Conservation (phyloP, 2,888 invertebrate genomes). For the Ectemnius lituratus region DNA sequence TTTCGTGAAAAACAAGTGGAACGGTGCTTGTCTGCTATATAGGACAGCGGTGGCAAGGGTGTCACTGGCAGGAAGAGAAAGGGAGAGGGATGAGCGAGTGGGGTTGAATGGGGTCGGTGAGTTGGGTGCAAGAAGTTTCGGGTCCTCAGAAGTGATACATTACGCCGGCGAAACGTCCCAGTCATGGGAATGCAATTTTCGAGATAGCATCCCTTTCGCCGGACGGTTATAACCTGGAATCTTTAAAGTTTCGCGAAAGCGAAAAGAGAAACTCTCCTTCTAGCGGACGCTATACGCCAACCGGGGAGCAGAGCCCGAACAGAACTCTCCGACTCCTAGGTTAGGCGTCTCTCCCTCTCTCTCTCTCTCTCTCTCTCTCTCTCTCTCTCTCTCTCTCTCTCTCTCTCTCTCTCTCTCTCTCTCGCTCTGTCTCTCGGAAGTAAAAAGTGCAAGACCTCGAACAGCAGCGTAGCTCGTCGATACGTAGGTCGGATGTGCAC, state of each 20-base stretch:
- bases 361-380: conserved; percentile 5
- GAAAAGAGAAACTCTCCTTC: conserved; percentile 12
- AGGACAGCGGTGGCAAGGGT: neutral
- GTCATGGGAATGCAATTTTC: conserved; percentile 39
- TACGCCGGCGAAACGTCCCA: conserved; percentile 17
- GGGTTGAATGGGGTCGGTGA: neutral
- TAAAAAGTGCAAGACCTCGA: neutral
- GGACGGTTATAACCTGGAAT: conserved; percentile 30
- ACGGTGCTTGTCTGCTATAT: neutral
- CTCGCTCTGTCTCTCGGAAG: conserved; percentile 6
- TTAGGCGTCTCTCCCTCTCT: neutral
- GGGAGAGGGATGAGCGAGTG: conserved; percentile 1
- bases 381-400: conserved; percentile 6
- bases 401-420: conserved; percentile 3
- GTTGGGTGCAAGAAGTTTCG: conserved; percentile 8
- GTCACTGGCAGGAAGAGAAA: neutral
- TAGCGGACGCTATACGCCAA: conserved; percentile 3
- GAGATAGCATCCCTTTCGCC: conserved; percentile 20
- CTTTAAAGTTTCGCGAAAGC: conserved; percentile 31
- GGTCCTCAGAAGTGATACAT: conserved; percentile 23
- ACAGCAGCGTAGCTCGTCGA: conserved; percentile 17
- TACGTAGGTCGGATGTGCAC: conserved; percentile 15
- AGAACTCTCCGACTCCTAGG: too few species aligned
- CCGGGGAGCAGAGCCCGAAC: too few species aligned
- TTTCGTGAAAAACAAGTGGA: neutral